phyloP scores from a whole-genome alignment of 1,140 invertebrate genomes.

The Eriosoma lanigerum region DNA sequence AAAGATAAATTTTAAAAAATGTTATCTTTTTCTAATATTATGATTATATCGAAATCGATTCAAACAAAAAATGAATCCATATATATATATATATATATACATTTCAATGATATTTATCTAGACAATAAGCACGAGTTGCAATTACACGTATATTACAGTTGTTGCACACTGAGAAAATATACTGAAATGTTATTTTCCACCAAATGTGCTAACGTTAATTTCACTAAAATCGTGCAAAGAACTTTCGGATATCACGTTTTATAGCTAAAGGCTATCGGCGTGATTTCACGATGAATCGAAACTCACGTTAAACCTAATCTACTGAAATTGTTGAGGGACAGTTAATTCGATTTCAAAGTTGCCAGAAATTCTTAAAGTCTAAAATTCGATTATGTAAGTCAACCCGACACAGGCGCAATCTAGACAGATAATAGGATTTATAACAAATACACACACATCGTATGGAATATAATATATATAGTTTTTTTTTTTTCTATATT shows the following conservation, averaged over 20 bases:
- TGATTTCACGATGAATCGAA: constrained; percentile 23
- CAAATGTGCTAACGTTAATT: neutral
- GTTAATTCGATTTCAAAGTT: constrained; percentile 11
- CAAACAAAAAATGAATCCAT: no score
- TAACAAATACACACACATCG: neutral
- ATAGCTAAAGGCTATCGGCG: neutral
- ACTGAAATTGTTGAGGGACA: neutral
- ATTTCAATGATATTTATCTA: no score
- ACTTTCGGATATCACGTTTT: neutral
- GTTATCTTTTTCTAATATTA: no score
- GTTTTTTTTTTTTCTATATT: no score
- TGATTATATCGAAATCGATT: no score
- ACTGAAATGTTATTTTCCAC: no score
- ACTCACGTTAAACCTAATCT: neutral
- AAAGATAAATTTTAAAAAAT: no score
- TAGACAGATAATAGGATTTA: constrained; percentile 1
- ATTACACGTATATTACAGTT: no score
- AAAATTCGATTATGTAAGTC: constrained; percentile 7
- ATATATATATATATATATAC: no score
- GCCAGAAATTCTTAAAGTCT: neutral
- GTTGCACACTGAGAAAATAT: no score
- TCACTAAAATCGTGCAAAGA: neutral
- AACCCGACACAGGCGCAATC: neutral
- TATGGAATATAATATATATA: no score
- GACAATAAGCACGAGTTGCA: no score